Conservation (phyloP, 2,113 vertebrate genomes). For the Condylura cristata region DNA sequence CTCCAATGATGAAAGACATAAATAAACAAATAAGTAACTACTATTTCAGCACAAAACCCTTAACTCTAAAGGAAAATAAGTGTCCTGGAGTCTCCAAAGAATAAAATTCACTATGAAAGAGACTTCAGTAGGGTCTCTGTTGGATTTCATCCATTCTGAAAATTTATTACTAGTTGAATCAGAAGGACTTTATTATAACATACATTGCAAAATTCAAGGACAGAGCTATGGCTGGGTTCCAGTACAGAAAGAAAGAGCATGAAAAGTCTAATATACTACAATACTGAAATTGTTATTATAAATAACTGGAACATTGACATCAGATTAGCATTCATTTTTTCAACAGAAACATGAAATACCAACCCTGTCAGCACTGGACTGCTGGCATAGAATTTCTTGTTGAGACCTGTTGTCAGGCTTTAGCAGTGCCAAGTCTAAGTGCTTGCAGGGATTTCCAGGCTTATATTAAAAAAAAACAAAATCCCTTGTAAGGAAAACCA, state of each 20-base stretch:
- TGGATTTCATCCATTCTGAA: neutral
- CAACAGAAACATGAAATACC: constrained; percentile 47
- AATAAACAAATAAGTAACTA: constrained; percentile 39
- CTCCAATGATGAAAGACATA: constrained; percentile 49
- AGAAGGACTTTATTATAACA: constrained; percentile 60
- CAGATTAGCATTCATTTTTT: constrained; percentile 17
- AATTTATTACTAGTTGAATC: constrained; percentile 47
- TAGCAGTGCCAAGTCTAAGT: neutral
- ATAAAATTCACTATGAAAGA: constrained; percentile 35
- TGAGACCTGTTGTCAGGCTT: neutral
- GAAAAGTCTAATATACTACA: constrained; percentile 38
- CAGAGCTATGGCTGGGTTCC: constrained; percentile 9
- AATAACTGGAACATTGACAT: constrained; percentile 51
- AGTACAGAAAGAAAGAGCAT: neutral
- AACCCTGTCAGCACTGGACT: neutral
- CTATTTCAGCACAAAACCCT: constrained; percentile 30
- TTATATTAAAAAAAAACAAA: constrained; percentile 27
- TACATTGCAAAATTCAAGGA: constrained; percentile 24
- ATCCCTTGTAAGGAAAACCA: constrained; percentile 14
- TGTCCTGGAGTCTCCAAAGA: neutral
- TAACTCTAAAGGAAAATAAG: constrained; percentile 44
- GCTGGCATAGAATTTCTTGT: neutral
- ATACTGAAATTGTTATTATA: constrained; percentile 32
- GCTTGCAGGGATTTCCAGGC: neutral
- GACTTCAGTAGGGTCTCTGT: constrained; percentile 24